Evolutionary conservation across 2,888 invertebrate species (phyloP), one percentile per base, ranked within the genome.

Genomic region (Chrysotoxum bicinctum): DNA sequence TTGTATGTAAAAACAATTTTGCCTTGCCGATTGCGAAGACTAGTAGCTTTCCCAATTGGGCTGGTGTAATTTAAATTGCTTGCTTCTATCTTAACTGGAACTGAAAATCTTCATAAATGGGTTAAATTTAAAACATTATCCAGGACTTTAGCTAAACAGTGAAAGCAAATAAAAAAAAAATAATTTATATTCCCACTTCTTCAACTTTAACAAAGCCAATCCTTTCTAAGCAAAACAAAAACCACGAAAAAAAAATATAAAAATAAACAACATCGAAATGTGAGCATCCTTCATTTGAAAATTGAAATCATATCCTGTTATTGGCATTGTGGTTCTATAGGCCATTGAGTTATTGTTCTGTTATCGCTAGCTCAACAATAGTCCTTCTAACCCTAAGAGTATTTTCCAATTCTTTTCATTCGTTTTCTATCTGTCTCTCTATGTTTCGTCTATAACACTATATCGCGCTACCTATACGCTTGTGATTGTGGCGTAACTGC

Each of bases 321-420:
- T 81, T 81, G 80, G 75, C 64, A 64, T 50, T 68, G 48, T 56
- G 40, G 16, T 8, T 62, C 43, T 48, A 45, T 48, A 16, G 76
- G 26, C 30, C 66, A 69, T 68, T 45, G 74, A 66, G 19, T 69
- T 69, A 76, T 81, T 75, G 54, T 76, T 68, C 26, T 26, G 37
- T 74, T 83, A 83, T 78, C 73, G 54, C 56, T 23, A 21, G 10
- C 37, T 8, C 35, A 74, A 79, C 79, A 83, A 83, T 64, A 64
- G 70, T 58, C 40, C 32, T 54, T 50, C 48, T 32, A 50, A 66
- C 35, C 66, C 30, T 50, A 35, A 35, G 45, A 81, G 70, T 76
- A 26, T 43, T 79, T 73, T 73, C 4, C 74, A 79, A 50, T 79
- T 68, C 73, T 74, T 54, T 60, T 54, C 43, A 50, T 72, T 68